Percentiles rank a stretch among this genome's conserved stretches.
phyloP scores from a whole-genome alignment of 2,113 vertebrate genomes.

The Microcebus lehilahytsara region DNA sequence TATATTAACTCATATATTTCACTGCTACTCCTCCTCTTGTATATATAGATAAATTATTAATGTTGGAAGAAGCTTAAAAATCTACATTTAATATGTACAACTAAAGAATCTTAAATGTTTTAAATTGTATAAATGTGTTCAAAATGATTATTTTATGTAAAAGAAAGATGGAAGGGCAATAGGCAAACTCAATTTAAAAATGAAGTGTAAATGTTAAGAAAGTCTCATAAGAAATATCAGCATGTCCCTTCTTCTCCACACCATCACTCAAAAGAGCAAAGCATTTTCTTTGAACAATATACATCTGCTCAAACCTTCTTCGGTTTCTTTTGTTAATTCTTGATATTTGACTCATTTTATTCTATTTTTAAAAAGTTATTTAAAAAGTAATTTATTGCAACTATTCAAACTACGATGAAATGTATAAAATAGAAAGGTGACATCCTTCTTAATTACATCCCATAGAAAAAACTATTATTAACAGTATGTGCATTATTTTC shows the following conservation, averaged over 20 bases:
- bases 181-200: background rate
- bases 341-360: background rate
- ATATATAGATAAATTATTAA: background rate
- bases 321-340: background rate
- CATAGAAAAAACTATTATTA: background rate
- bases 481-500: background rate
- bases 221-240: background rate
- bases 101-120: constrained; percentile 18
- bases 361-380: constrained; percentile 1
- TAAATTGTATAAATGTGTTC: background rate
- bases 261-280: background rate
- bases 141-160: constrained; percentile 22
- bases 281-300: background rate
- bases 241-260: background rate
- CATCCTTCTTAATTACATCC: background rate
- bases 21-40: background rate
- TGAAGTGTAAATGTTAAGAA: constrained; percentile 1
- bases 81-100: background rate
- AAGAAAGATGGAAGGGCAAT: background rate
- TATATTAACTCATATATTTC: background rate
- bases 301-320: background rate
- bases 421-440: background rate
- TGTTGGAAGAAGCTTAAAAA: background rate
- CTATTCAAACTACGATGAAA: background rate
- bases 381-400: background rate